Evolutionary conservation across 2,888 invertebrate genomes (phyloP), one percentile per base, ranked within the genome.

Genomic region (Operophtera brumata): DNA sequence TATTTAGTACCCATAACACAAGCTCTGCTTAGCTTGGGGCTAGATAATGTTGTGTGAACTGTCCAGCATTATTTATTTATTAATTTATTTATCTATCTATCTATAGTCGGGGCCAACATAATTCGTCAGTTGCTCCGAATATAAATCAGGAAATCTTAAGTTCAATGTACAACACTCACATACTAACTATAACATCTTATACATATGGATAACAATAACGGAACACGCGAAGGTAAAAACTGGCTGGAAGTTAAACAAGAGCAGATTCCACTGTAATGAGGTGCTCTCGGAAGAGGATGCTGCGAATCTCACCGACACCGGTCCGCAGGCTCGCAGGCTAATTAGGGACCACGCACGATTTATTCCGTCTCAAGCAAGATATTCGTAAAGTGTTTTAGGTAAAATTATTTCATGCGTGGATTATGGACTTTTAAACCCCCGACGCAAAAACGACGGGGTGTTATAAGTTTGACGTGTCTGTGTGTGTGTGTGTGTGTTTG

Each of bases 211-310:
- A 50, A 43, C 44, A 47, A 47, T 64, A 62, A 65, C 62, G 62
- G 62, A 55, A 58, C 54, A 20, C 47, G 7, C 30, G 28, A 30
- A 40, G 32, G 37, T 25, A 40, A 54, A 59, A 65, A 65, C 59
- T 59, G 57, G 57, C 45, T 53, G 55, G 56, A 58, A 56, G 71
- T 72, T 64, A 78, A 84, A 86, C 77, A 73, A 83, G 85, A 85
- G 80, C 84, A 80, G 73, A 84, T 85, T 79, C 81, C 83, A 66
- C 72, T 76, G 80, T 86, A 86, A 86, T 83, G 83, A 86, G 82
- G 74, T 75, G 48, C 40, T 54, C 54, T 47, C 54, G 75, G 71
- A 61, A 71, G 70, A 48, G 56, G 56, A 75, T 74, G 77, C 48
- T 49, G 45, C 20, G 52, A 41, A 57, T 49, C 14, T 37, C 40